Evolutionary conservation across 1,140 invertebrate species (phyloP).

Genomic region (Drosophila mayri): DNA sequence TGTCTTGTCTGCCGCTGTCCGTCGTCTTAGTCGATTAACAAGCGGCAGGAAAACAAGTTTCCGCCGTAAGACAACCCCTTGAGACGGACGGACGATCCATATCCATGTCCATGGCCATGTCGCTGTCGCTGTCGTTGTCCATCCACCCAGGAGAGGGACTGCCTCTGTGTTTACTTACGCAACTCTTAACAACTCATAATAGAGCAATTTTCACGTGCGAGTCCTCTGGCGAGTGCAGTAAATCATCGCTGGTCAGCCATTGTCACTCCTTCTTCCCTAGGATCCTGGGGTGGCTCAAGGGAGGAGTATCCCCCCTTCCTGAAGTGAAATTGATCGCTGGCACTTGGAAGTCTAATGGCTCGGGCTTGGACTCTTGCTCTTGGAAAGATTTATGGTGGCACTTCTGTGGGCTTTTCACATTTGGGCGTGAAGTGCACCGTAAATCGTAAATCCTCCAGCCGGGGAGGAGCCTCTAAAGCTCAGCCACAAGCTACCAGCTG

Average conservation of each 20-base stretch:
- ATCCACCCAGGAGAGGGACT: constrained; percentile 16
- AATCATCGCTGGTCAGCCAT: constrained; percentile 68
- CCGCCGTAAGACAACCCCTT: constrained; percentile 51
- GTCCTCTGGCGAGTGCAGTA: constrained; percentile 62
- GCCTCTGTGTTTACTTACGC: constrained; percentile 72
- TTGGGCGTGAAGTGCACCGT: constrained; percentile 41
- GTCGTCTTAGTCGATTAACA: constrained; percentile 63
- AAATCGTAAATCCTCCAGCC: constrained; percentile 26
- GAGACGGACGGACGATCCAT: constrained; percentile 57
- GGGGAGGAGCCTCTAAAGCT: constrained; percentile 20
- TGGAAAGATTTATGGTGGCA: constrained; percentile 67
- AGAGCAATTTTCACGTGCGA: constrained; percentile 84
- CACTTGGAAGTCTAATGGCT: constrained; percentile 66
- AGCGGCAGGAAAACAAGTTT: constrained; percentile 65
- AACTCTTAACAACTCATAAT: constrained; percentile 84
- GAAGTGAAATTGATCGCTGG: constrained; percentile 76
- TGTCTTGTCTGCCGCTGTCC: constrained; percentile 40
- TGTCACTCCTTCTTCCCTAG: constrained; percentile 69
- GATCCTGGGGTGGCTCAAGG: constrained; percentile 15
- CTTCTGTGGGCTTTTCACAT: constrained; percentile 53
- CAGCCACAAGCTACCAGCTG: constrained; percentile 28
- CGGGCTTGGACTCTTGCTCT: constrained; percentile 34
- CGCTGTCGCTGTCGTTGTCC: constrained; percentile 32
- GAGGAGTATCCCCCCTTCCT: constrained; percentile 20
- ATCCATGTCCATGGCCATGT: constrained; percentile 44